phyloP scores from a whole-genome alignment of 2,888 invertebrate genomes.

The Cephus spinipes region DNA sequence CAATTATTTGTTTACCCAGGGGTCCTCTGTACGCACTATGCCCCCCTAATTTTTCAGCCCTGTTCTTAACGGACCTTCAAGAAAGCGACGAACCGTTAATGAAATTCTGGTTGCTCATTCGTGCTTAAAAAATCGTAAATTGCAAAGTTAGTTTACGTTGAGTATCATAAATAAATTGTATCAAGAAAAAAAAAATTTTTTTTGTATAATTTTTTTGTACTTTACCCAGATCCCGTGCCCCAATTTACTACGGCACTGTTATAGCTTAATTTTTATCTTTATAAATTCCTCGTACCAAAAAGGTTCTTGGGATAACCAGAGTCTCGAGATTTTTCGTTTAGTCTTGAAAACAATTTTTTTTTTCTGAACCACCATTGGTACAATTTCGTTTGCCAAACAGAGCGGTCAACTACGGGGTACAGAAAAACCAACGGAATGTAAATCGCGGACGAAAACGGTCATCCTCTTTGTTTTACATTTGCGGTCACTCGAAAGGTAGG shows the following conservation, averaged over 20 bases:
- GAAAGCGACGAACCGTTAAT: background rate
- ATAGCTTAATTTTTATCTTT: too few species aligned
- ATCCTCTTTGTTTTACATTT: background rate
- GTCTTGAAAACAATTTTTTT: too few species aligned
- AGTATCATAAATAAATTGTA: too few species aligned
- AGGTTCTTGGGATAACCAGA: too few species aligned
- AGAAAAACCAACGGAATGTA: background rate
- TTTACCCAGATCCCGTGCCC: too few species aligned
- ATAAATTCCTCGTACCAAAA: too few species aligned
- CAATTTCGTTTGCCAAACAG: background rate
- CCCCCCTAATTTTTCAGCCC: background rate
- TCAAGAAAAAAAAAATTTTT: too few species aligned
- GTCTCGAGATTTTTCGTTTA: too few species aligned
- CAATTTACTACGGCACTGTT: too few species aligned
- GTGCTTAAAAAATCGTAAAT: too few species aligned
- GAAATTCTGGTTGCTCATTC: background rate
- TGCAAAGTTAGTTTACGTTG: too few species aligned
- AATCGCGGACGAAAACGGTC: background rate
- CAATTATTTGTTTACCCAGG: background rate
- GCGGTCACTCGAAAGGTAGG: background rate
- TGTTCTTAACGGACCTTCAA: background rate
- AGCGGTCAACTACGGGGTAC: background rate
- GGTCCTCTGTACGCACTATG: background rate
- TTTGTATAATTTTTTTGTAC: too few species aligned
- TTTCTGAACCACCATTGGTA: background rate